phyloP scores from a whole-genome alignment of 2,113 vertebrate genomes.

The Pipa parva region DNA sequence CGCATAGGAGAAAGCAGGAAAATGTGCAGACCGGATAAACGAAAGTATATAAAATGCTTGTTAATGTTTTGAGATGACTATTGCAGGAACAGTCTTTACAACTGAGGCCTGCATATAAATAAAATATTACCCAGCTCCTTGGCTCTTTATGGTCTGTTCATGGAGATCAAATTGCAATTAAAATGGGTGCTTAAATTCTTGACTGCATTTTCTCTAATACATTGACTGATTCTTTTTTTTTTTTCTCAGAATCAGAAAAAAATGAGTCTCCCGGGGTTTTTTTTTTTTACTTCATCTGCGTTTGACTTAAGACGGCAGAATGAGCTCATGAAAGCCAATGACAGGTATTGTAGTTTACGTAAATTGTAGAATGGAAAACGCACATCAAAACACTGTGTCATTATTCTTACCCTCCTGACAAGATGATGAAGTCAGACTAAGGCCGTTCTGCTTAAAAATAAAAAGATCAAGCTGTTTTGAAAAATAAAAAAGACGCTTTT shows the following conservation, averaged over 20 bases:
- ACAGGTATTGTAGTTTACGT: background rate
- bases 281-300: slow-evolving; percentile 1
- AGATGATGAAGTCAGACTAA: slow-evolving; percentile 1
- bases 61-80: slow-evolving; percentile 10
- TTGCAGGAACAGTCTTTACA: slow-evolving; percentile 5
- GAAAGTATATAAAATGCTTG: background rate
- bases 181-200: slow-evolving; percentile 28
- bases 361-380: background rate
- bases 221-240: slow-evolving; percentile 20
- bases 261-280: slow-evolving; percentile 23
- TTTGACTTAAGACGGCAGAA: slow-evolving; percentile 13
- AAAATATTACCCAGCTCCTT: background rate
- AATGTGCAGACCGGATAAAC: background rate
- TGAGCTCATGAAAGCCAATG: slow-evolving; percentile 25
- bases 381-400: slow-evolving; percentile 4
- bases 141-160: slow-evolving; percentile 28
- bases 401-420: background rate
- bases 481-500: too few species aligned
- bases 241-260: slow-evolving; percentile 13
- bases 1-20: slow-evolving; percentile 23
- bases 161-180: slow-evolving; percentile 39
- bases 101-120: slow-evolving; percentile 14
- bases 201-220: slow-evolving; percentile 16
- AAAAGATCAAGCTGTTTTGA: too few species aligned
- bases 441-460: background rate